Percentiles rank a stretch among this genome's conserved stretches.
Conservation (phyloP, 1,140 invertebrate species). For the Formica selysi region DNA sequence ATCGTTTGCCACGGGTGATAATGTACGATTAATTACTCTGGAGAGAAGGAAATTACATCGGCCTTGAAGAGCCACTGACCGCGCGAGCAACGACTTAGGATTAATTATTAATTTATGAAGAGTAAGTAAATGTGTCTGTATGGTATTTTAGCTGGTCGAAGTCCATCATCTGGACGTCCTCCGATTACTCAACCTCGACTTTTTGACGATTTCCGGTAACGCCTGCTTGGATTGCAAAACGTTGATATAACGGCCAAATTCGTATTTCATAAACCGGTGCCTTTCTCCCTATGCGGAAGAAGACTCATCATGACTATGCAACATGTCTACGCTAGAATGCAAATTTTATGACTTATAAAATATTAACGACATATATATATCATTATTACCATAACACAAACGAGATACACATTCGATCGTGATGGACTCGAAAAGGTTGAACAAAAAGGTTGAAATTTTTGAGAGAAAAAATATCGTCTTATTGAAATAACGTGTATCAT, state of each 20-base stretch:
- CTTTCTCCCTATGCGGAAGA: constrained; percentile 16
- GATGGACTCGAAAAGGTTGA: not conserved
- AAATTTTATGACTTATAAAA: constrained; percentile 17
- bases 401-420: not conserved
- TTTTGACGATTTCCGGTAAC: not conserved
- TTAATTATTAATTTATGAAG: constrained; percentile 1
- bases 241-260: not conserved
- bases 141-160: not conserved
- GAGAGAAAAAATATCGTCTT: not conserved
- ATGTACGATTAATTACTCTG: constrained; percentile 21
- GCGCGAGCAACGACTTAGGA: not conserved
- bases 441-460: not conserved
- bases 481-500: not conserved
- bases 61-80: constrained; percentile 4
- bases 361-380: no score
- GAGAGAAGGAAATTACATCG: constrained; percentile 1
- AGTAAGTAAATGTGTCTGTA: not conserved
- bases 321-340: constrained; percentile 10
- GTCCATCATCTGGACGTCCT: not conserved
- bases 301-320: not conserved
- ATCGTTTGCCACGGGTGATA: not conserved
- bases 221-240: constrained; percentile 15
- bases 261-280: not conserved
- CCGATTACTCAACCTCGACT: constrained; percentile 4
- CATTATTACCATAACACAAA: constrained; percentile 32